These are phyloP conservation scores for Epicampocera succincta DNA, from an alignment of 2,888 invertebrate species.

Conservation along the genomic window DNA sequence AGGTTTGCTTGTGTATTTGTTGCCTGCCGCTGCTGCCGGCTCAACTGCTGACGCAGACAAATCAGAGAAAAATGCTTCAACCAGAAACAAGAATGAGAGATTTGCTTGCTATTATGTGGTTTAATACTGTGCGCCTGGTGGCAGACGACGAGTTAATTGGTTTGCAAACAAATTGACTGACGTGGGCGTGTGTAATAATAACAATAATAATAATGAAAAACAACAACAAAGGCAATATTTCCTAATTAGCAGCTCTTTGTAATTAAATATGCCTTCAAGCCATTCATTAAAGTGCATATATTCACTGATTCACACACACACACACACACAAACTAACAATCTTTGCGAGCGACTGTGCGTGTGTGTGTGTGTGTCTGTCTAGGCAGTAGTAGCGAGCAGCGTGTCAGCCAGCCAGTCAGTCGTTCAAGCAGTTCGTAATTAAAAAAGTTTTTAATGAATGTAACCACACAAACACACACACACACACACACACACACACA, in stretches of 20 bases:
- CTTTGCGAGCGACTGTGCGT: constrained; percentile 17
- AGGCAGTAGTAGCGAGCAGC: constrained; percentile 7
- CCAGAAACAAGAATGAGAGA: constrained; percentile 36
- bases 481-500: constrained; percentile 49
- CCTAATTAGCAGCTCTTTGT: constrained; percentile 81
- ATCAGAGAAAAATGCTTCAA: constrained; percentile 52
- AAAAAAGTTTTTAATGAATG: constrained; percentile 56
- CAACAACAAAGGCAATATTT: constrained; percentile 72
- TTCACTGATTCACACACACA: constrained; percentile 44
- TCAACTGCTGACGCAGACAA: constrained; percentile 33
- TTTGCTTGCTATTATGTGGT: constrained; percentile 71
- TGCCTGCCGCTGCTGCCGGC: not conserved
- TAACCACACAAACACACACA: constrained; percentile 23
- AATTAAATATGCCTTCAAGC: constrained; percentile 80
- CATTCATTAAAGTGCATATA: constrained; percentile 66
- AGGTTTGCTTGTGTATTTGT: constrained; percentile 22
- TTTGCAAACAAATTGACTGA: constrained; percentile 81
- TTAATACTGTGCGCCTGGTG: constrained; percentile 79
- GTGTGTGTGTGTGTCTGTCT: not conserved
- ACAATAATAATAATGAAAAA: constrained; percentile 65
- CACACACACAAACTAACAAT: constrained; percentile 49
- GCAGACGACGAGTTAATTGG: constrained; percentile 80
- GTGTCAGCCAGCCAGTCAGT: constrained; percentile 7
- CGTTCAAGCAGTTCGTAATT: constrained; percentile 51
- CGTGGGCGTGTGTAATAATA: constrained; percentile 77